phyloP scores from a whole-genome alignment of 2,797 vertebrate species.

The Orestias chungarensis region DNA sequence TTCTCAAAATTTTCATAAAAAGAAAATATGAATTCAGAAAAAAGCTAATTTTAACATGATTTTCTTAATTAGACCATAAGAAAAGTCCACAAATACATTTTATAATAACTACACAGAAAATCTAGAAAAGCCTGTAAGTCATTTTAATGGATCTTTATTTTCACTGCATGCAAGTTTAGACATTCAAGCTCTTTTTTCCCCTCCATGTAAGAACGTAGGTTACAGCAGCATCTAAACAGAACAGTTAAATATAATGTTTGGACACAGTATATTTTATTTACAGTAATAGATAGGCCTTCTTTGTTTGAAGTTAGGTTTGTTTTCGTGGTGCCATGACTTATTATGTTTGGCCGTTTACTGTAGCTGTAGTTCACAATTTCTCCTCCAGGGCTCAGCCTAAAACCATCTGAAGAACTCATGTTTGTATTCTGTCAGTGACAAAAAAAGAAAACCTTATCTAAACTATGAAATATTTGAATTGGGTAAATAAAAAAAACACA shows the following conservation, averaged over 20 bases:
- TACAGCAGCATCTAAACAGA: no score
- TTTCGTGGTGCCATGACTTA: neutral
- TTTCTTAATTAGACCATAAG: neutral
- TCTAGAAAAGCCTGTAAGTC: neutral
- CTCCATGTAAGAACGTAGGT: neutral
- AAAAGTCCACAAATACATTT: neutral
- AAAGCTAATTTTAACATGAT: neutral
- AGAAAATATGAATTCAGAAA: neutral
- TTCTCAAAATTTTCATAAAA: no score
- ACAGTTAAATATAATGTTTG: neutral
- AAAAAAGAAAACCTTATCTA: neutral
- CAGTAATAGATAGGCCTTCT: neutral
- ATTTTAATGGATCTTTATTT: no score
- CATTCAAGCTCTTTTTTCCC: neutral
- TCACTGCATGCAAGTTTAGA: neutral
- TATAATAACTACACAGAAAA: neutral
- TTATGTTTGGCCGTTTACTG: neutral
- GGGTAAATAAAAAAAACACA: neutral
- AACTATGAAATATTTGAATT: neutral
- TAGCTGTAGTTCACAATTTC: slow-evolving; percentile 46
- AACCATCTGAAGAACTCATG: slow-evolving; percentile 14
- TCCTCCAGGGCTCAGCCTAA: slow-evolving; percentile 63
- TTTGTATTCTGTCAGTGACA: neutral
- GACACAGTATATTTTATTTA: neutral
- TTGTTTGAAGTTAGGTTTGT: neutral